Percentiles rank a stretch among this genome's conserved stretches.
These are phyloP conservation scores for Caranx ignobilis DNA, from an alignment of 2,113 vertebrate genomes.

Conservation along the genomic window DNA sequence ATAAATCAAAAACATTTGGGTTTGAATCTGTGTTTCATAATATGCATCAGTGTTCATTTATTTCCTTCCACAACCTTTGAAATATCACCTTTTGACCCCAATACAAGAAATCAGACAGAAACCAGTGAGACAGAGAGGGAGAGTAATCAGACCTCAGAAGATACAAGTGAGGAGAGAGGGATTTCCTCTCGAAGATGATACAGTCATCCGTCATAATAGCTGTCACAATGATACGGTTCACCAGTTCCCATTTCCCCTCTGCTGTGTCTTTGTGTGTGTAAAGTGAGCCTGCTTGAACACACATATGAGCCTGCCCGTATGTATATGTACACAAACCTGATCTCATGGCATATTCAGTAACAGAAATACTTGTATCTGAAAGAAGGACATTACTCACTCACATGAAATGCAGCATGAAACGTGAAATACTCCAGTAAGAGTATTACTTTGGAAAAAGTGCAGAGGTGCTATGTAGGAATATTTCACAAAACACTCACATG, in stretches of 20 bases:
- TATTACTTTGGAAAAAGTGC: background rate
- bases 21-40: slow-evolving; percentile 9
- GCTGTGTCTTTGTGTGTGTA: slow-evolving; percentile 56
- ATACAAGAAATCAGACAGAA: slow-evolving; percentile 44
- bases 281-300: slow-evolving; percentile 17
- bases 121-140: slow-evolving; percentile 22
- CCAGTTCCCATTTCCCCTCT: slow-evolving; percentile 70
- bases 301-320: slow-evolving; percentile 9
- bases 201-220: slow-evolving; percentile 80
- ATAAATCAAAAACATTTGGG: background rate
- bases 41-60: slow-evolving; percentile 12
- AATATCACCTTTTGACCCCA: slow-evolving; percentile 63
- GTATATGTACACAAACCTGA: slow-evolving; percentile 32
- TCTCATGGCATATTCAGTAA: slow-evolving; percentile 4
- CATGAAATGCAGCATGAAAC: background rate
- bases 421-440: too few species aligned
- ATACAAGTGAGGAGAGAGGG: slow-evolving; percentile 52
- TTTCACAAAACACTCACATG: background rate
- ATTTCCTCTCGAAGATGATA: slow-evolving; percentile 71
- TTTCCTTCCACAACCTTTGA: slow-evolving; percentile 41
- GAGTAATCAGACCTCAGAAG: slow-evolving; percentile 62
- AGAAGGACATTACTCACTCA: background rate
- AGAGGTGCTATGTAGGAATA: too few species aligned
- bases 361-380: background rate
- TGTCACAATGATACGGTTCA: slow-evolving; percentile 78